Conservation (phyloP, 2,113 vertebrate genomes). For the Herpetotheres cachinnans region DNA sequence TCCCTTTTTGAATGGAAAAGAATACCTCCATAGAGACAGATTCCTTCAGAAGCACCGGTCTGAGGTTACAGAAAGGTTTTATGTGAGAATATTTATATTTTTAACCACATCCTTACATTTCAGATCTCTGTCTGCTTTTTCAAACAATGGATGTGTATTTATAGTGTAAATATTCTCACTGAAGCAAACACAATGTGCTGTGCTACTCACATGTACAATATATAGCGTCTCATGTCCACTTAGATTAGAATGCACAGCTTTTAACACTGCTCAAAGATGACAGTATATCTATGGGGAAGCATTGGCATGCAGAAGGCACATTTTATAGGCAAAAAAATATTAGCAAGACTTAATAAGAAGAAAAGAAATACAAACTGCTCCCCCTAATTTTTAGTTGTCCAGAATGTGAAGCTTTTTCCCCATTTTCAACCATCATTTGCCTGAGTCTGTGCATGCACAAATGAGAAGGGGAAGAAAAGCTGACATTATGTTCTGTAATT, state of each 20-base stretch:
- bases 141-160: slow-evolving; percentile 52
- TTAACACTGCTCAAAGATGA: slow-evolving; percentile 83
- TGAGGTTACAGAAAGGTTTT: slow-evolving; percentile 19
- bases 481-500: background rate
- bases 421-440: background rate
- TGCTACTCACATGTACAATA: slow-evolving; percentile 50
- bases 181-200: slow-evolving; percentile 54
- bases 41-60: background rate
- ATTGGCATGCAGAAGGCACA: slow-evolving; percentile 85
- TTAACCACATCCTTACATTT: slow-evolving; percentile 36
- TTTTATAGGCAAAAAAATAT: slow-evolving; percentile 67
- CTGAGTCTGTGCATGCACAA: background rate
- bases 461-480: background rate
- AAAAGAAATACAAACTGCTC: background rate
- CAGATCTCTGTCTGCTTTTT: slow-evolving; percentile 29
- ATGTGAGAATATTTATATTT: slow-evolving; percentile 6
- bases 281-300: slow-evolving; percentile 87
- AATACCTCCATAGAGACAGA: background rate
- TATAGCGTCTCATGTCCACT: slow-evolving; percentile 82
- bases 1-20: slow-evolving; percentile 36
- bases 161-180: slow-evolving; percentile 42
- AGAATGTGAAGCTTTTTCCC: background rate
- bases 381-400: background rate
- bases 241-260: slow-evolving; percentile 81
- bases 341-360: slow-evolving; percentile 42